Evolutionary conservation across 1,140 invertebrate species (phyloP), one percentile per base, ranked within the genome.

Genomic region (Aleiodes sp.): DNA sequence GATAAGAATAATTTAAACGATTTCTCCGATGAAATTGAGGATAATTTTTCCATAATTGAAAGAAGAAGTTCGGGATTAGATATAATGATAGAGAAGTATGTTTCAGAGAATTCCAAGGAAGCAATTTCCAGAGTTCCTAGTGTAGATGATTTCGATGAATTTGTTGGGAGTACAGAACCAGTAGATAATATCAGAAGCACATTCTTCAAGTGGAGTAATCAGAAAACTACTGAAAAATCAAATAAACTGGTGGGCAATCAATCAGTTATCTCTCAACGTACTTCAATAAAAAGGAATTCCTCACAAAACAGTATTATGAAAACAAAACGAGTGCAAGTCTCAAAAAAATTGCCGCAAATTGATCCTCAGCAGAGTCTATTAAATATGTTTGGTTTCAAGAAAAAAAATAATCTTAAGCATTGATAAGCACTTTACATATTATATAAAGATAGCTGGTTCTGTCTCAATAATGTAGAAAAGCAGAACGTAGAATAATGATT

Each of bases 351-450:
- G 35, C 16, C 68, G 14, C 46, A 64, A 14, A 65, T 76, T 65
- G 68, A 76, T 10, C 74, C 75, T 16, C 77, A 78, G 71, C 78
- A 80, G 57, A 81, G 76, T 75, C 68, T 80, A 19, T 65, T 84
- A 28, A 77, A 76, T 68, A 79, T 79, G 75, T 84, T 80, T 73
- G 78, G 78, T 35, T 84, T 82, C 67, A 70, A 80, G 63, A 81
- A 74, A 73, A 80, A 79, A 78, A 80, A 74, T 74, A 72, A 19
- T 31, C 2, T 57, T 28, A 21, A 52, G 4, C 24, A 35, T 43
- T 62, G 60, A 39, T 35, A 19, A 33, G 14, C 14, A 41, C 52
- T 52, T 16, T 26, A n/a, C 39, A 28, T 43, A 26, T 26, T 35
- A 10, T 7, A 16, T 14, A 28, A 33, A 12, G 65, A 29, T 59